Percentiles rank a stretch among this genome's conserved stretches.
phyloP scores from a whole-genome alignment of 1,140 invertebrate genomes.

The Platorchestia sp. region DNA sequence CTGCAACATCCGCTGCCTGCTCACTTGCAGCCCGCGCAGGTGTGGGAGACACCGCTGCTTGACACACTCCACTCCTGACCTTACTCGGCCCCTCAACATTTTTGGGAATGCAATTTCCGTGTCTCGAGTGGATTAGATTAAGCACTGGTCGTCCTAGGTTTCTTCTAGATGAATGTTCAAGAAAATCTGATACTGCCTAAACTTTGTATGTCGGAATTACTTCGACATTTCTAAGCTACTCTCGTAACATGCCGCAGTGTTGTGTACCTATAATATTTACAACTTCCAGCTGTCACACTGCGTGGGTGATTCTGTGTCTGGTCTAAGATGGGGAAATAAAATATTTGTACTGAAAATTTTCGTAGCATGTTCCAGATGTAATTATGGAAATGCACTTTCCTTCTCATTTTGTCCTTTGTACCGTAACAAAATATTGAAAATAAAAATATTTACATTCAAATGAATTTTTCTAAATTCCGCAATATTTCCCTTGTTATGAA shows the following conservation, averaged over 20 bases:
- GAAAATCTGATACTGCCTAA: not conserved
- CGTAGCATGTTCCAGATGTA: too few relatives aligned
- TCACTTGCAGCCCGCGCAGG: not conserved
- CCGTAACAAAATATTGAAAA: too few relatives aligned
- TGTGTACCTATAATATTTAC: not conserved
- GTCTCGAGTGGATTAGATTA: not conserved
- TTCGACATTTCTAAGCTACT: not conserved
- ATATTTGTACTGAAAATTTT: too few relatives aligned
- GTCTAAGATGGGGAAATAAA: too few relatives aligned
- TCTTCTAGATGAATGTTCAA: not conserved
- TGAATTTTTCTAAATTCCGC: too few relatives aligned
- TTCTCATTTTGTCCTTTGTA: too few relatives aligned
- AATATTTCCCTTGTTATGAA: too few relatives aligned
- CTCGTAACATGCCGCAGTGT: not conserved
- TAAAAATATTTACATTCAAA: too few relatives aligned
- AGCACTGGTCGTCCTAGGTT: not conserved
- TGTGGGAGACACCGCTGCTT: slow-evolving; percentile 25
- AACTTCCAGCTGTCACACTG: not conserved
- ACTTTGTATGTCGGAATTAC: not conserved
- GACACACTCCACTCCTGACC: slow-evolving; percentile 23
- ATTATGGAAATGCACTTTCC: too few relatives aligned
- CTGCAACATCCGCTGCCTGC: not conserved
- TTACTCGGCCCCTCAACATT: not conserved
- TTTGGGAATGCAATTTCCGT: not conserved
- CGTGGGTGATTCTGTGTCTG: not conserved